Base-by-base conservation (phyloP, 2,113 vertebrate genomes). In the Chiloscyllium plagiosum region DNA sequence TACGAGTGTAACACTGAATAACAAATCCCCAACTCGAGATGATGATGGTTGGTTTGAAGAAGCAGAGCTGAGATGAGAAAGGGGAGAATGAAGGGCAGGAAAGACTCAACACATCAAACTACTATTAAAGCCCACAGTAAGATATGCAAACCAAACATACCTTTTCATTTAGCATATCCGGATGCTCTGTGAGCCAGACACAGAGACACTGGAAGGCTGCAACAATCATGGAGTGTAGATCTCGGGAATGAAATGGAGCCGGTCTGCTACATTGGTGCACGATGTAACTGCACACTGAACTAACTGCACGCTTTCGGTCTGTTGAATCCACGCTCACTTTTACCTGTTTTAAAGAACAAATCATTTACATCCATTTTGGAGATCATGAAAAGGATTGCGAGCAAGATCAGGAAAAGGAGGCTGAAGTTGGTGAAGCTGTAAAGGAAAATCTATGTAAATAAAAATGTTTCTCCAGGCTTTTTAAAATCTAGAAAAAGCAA, bases 161-260 rank as follows among this genome's bases (percentile, higher is more conserved):
- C 98, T 99, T 99, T 97, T 99, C 99, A 95, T 99, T 98, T 96
- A 99, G 97, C 98, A 99, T 99, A 97, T 98, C 98, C 0, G 99
- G 98, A 83, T 99, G 99, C 96, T 99, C 99, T 0, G 98, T 99
- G 96, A 99, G 98, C 99, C 99, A 99, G 93, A 99, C 98, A 1
- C 99, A 99, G 33, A 99, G 98, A 97, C 99, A 99, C 98, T 99
- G 99, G 97, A 99, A 99, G 52, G 99, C 99, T 5, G 99, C 99
- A 1, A 99, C 99, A 1, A 99, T 99, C 99, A 99, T 99, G 96
- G 99, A 99, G 97, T 99, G 99, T 47, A 99, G 98, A 97, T 99
- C 99, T 0, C 99, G 97, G 95, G 99, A 99, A 96, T 99, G 99
- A 70, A 98, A 98, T 0, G 99, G 99, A 26, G 99, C 99, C 0